These are phyloP conservation scores for Parapsyche elsis DNA, from an alignment of 1,140 invertebrate genomes.

Conservation along the genomic window DNA sequence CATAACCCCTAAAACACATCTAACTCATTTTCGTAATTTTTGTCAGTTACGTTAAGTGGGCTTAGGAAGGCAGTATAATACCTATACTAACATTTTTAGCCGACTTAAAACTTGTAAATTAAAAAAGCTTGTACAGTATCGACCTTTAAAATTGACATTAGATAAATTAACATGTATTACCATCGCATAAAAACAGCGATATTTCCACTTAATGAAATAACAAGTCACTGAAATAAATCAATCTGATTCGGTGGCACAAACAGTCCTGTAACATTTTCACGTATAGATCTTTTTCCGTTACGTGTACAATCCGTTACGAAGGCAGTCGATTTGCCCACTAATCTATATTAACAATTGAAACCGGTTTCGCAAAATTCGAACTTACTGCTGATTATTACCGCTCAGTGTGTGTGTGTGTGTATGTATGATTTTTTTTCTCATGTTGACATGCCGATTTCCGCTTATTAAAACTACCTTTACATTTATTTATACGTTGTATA, in stretches of 20 bases:
- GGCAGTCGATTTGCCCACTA: slow-evolving; percentile 6
- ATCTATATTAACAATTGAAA: slow-evolving; percentile 27
- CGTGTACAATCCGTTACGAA: not conserved
- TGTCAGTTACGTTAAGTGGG: no score
- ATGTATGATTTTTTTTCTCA: not conserved
- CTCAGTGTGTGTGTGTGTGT: not conserved
- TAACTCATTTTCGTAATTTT: no score
- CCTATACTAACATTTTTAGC: no score
- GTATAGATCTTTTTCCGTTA: not conserved
- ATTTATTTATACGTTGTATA: not conserved
- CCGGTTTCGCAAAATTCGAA: slow-evolving; percentile 24
- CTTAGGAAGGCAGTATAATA: no score
- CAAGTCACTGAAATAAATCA: not conserved
- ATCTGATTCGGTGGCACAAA: not conserved
- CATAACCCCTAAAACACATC: no score
- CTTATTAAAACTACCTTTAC: slow-evolving; percentile 18
- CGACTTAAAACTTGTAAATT: no score
- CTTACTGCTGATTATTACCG: slow-evolving; percentile 15
- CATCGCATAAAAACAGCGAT: no score
- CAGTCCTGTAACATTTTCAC: not conserved
- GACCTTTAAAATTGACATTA: no score
- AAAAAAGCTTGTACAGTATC: no score
- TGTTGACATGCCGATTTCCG: not conserved
- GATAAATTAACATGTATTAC: no score
- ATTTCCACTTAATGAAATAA: not conserved